Evolutionary conservation across 2,797 vertebrate species (phyloP).

Genomic region (Anolis apletophallus): DNA sequence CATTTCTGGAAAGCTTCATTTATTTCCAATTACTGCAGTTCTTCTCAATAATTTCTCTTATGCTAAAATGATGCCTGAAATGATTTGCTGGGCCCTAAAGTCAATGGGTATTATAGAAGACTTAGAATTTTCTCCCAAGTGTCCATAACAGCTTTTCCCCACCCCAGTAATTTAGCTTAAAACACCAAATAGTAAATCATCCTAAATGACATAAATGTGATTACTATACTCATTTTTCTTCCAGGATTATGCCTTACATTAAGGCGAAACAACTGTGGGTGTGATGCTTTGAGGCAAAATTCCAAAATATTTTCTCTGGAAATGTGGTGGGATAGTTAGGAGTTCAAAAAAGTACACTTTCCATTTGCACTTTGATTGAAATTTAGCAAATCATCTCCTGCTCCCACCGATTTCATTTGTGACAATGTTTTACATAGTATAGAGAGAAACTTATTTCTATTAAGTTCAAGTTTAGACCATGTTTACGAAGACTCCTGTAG

Average conservation of each 20-base stretch:
- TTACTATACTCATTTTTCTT: conserved; percentile 33
- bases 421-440: neutral
- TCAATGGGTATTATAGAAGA: neutral
- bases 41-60: neutral
- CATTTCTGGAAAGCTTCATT: neutral
- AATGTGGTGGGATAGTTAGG: neutral
- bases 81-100: conserved; percentile 3
- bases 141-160: neutral
- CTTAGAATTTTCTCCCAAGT: neutral
- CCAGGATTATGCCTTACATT: neutral
- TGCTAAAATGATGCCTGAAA: neutral
- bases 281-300: neutral
- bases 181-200: conserved; percentile 21
- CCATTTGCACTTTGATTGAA: conserved; percentile 38
- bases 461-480: neutral
- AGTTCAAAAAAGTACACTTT: conserved; percentile 28
- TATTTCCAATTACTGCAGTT: neutral
- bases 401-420: conserved; percentile 21
- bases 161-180: neutral
- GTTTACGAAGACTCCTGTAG: neutral
- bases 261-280: neutral
- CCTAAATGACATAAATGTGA: neutral
- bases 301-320: neutral
- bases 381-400: conserved; percentile 10
- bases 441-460: neutral